Conservation (phyloP, 1,140 invertebrate species). For the Leptopilina boulardi region DNA sequence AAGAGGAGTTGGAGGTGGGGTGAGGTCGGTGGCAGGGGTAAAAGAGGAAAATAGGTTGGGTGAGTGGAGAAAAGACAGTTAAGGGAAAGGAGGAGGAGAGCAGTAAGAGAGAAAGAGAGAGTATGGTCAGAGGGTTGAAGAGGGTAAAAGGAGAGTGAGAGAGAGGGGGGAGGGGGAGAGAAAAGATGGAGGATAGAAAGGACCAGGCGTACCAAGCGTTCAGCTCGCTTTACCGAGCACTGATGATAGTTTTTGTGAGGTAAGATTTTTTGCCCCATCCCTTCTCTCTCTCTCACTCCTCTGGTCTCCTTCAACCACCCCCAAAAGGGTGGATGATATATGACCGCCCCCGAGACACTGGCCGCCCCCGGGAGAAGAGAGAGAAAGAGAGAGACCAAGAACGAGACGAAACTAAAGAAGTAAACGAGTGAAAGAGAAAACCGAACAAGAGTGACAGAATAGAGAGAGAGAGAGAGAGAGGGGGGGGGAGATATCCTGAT, state of each 20-base stretch:
- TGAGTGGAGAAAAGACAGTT: neutral
- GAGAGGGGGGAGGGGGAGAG: conserved; percentile 49
- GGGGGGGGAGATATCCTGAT: conserved; percentile 53
- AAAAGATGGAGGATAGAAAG: conserved; percentile 54
- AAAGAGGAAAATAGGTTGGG: too few relatives aligned
- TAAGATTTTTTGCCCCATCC: conserved; percentile 73
- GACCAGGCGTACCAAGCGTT: conserved; percentile 62
- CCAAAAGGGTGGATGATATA: conserved; percentile 75
- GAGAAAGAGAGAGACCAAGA: conserved; percentile 46
- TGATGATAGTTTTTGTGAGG: conserved; percentile 75
- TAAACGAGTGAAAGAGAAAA: neutral
- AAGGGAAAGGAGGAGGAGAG: too few relatives aligned
- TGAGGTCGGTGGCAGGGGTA: too few relatives aligned
- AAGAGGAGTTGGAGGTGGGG: too few relatives aligned
- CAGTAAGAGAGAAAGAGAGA: neutral
- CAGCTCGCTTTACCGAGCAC: conserved; percentile 73
- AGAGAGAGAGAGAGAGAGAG: neutral
- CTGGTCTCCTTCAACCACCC: conserved; percentile 61
- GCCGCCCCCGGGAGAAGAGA: conserved; percentile 65
- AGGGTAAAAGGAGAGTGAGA: conserved; percentile 41
- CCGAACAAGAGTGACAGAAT: neutral
- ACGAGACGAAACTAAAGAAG: conserved; percentile 42
- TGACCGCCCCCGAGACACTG: conserved; percentile 75
- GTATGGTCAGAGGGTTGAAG: neutral
- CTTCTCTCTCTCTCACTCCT: too few relatives aligned